Percentiles rank a stretch among this genome's conserved stretches.
phyloP scores from a whole-genome alignment of 2,888 invertebrate genomes.

The Sympetrum striolatum region DNA sequence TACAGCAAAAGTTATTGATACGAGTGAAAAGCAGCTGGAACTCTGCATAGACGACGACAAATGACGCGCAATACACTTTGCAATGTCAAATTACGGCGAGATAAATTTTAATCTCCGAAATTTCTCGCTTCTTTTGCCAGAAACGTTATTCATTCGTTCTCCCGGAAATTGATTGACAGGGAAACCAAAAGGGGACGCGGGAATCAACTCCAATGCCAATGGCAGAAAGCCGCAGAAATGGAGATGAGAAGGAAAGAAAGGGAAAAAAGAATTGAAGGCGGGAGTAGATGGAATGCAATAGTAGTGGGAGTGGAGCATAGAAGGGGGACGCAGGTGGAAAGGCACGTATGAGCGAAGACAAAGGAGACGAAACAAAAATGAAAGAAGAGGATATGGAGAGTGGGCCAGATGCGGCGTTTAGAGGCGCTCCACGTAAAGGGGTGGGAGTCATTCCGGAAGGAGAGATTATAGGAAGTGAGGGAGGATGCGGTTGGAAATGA shows the following conservation, averaged over 20 bases:
- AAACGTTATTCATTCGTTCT: not conserved
- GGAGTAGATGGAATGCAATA: not conserved
- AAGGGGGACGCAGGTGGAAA: not conserved
- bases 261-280: not conserved
- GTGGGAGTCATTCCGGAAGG: not conserved
- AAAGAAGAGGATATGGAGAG: not conserved
- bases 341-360: not conserved
- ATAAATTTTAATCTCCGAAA: not conserved
- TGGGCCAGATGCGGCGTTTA: slow-evolving; percentile 23
- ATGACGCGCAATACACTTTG: no score
- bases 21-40: no score
- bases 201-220: not conserved
- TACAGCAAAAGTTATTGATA: no score
- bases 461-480: not conserved
- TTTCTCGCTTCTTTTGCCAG: not conserved
- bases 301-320: not conserved
- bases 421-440: not conserved
- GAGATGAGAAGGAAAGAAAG: not conserved
- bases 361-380: not conserved
- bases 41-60: no score
- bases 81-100: not conserved
- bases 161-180: not conserved
- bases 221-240: not conserved
- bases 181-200: not conserved
- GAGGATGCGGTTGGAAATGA: not conserved